Evolutionary conservation across 2,113 vertebrate species (phyloP).

Genomic region (Dunckerocampus dactyliophorus): DNA sequence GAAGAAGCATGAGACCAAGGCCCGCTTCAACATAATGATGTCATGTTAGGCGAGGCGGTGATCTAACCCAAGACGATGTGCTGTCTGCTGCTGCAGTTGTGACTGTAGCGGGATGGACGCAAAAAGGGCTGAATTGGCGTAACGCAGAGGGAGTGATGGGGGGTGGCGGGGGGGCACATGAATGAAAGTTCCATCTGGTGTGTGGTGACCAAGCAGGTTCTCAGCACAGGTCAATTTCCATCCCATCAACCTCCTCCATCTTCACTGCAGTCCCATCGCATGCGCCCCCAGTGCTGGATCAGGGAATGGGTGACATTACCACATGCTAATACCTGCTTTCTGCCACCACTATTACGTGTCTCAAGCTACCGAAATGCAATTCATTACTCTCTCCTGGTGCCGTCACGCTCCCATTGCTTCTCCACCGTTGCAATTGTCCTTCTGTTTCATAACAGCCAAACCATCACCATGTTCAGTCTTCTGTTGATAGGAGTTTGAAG

Average conservation of each 20-base stretch:
- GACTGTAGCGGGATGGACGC: conserved; percentile 20
- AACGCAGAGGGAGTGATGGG: conserved; percentile 11
- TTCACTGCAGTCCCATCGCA: conserved; percentile 18
- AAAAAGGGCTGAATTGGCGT: conserved; percentile 34
- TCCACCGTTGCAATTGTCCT: not conserved
- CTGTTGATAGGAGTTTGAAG: not conserved
- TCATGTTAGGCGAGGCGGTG: conserved; percentile 36
- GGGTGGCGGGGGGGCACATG: not conserved
- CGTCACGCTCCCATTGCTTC: not conserved
- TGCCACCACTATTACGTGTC: not conserved
- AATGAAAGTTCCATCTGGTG: conserved; percentile 17
- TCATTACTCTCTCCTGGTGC: conserved; percentile 4
- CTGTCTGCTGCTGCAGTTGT: conserved; percentile 49
- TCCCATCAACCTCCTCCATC: conserved; percentile 37
- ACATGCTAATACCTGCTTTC: conserved; percentile 14
- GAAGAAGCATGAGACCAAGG: conserved; percentile 20
- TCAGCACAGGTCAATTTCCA: conserved; percentile 41
- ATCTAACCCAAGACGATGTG: conserved; percentile 44
- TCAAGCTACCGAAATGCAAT: conserved; percentile 14
- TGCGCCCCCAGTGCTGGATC: conserved; percentile 30
- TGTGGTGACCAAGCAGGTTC: conserved; percentile 30
- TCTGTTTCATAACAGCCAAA: not conserved
- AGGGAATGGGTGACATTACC: conserved; percentile 33
- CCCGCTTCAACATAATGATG: conserved; percentile 36
- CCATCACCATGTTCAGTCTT: not conserved